phyloP scores from a whole-genome alignment of 2,888 invertebrate genomes.

The Priocnemis perturbator region DNA sequence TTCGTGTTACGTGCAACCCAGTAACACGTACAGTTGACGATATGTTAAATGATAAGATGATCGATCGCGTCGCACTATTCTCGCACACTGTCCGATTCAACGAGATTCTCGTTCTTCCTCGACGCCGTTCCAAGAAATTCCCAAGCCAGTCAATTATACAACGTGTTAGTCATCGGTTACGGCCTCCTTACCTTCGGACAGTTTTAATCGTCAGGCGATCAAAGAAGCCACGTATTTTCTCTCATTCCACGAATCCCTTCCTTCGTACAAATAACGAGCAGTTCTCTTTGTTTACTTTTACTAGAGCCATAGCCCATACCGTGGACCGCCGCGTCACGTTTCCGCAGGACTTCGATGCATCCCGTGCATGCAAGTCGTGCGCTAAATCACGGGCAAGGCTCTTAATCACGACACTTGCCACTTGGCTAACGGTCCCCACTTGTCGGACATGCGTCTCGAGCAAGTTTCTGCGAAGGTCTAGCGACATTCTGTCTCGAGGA shows the following conservation, averaged over 20 bases:
- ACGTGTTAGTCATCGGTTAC: conserved; percentile 10
- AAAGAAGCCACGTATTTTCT: too few relatives aligned
- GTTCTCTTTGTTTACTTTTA: too few relatives aligned
- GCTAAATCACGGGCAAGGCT: conserved; percentile 51
- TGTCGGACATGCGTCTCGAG: conserved; percentile 22
- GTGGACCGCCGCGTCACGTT: conserved; percentile 36
- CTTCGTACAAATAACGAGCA: too few relatives aligned
- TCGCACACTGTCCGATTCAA: too few relatives aligned
- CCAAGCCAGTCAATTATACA: neutral
- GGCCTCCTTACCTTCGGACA: conserved; percentile 18
- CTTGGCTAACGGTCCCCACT: conserved; percentile 44
- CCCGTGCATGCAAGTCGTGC: conserved; percentile 48
- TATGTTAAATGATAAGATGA: too few relatives aligned
- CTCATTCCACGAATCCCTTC: too few relatives aligned
- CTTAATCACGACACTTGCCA: conserved; percentile 51
- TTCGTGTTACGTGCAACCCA: too few relatives aligned
- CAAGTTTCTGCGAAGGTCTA: conserved; percentile 1
- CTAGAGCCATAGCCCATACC: neutral
- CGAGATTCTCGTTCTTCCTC: too few relatives aligned
- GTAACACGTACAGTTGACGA: too few relatives aligned
- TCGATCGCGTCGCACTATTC: too few relatives aligned
- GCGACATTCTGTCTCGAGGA: neutral
- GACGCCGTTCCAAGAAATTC: too few relatives aligned
- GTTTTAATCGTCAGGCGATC: conserved; percentile 34
- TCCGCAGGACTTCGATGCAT: conserved; percentile 12